These are phyloP conservation scores for Apteryx mantelli DNA, from an alignment of 2,113 vertebrate genomes.

Conservation along the genomic window DNA sequence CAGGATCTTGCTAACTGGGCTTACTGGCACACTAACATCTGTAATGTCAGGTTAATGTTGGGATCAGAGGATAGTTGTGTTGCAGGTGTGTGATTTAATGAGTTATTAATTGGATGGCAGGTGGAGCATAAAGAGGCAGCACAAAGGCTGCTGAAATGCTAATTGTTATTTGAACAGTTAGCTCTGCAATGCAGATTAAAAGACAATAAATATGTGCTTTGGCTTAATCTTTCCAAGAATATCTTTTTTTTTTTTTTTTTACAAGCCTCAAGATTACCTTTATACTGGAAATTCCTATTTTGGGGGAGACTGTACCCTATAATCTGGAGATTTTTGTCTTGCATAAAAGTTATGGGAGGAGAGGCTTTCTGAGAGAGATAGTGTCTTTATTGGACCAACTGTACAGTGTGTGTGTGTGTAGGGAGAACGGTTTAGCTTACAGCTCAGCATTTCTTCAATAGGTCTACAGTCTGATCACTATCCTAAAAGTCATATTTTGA, in stretches of 20 bases:
- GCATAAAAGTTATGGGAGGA: too few relatives aligned
- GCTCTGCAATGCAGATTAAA: neutral
- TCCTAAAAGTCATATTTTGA: neutral
- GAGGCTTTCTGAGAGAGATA: neutral
- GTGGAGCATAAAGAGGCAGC: neutral
- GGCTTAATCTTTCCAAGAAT: neutral
- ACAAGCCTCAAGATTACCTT: neutral
- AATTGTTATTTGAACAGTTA: neutral
- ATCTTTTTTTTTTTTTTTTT: neutral
- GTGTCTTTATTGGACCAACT: neutral
- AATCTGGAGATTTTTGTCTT: neutral
- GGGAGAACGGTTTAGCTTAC: neutral
- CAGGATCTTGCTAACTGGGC: neutral
- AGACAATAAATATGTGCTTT: neutral
- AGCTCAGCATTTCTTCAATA: neutral
- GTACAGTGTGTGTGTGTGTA: too few relatives aligned
- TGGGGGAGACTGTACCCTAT: neutral
- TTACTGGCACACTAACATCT: rapidly evolving
- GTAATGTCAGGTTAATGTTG: neutral
- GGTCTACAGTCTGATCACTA: rapidly evolving
- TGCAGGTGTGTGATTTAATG: neutral
- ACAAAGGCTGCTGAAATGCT: neutral
- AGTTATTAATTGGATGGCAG: neutral
- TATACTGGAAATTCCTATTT: neutral
- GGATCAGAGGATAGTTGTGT: neutral